A percentile compares a stretch with the other conserved stretches of the same genome.
These are phyloP conservation scores for Syngnathus acus DNA, from an alignment of 2,797 vertebrate species.

Conservation along the genomic window DNA sequence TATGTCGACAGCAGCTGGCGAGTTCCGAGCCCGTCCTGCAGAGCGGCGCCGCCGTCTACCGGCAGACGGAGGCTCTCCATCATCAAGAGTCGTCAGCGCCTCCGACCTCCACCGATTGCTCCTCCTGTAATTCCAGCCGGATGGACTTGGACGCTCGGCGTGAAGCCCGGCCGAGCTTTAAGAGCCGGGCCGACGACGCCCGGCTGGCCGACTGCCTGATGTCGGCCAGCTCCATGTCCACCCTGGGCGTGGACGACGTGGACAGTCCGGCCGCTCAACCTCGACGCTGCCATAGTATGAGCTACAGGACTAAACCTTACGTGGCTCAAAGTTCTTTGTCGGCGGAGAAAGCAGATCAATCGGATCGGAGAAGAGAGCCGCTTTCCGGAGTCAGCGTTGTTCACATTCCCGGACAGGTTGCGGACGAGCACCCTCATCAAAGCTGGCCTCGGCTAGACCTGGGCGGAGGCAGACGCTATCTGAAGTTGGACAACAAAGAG, in stretches of 20 bases:
- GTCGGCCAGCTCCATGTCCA: slow-evolving; percentile 60
- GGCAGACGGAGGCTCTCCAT: slow-evolving; percentile 64
- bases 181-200: slow-evolving; percentile 9
- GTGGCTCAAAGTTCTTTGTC: neutral
- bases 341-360: slow-evolving; percentile 13
- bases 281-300: slow-evolving; percentile 47
- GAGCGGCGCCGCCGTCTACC: slow-evolving; percentile 35
- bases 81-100: slow-evolving; percentile 58
- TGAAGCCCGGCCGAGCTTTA: slow-evolving; percentile 26
- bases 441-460: slow-evolving; percentile 90
- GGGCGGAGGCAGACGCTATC: slow-evolving; percentile 66
- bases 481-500: slow-evolving; percentile 79
- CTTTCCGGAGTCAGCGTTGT: slow-evolving; percentile 58
- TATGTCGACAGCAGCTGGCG: slow-evolving; percentile 66
- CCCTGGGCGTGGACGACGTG: slow-evolving; percentile 41
- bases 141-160: slow-evolving; percentile 22
- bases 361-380: slow-evolving; percentile 20
- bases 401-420: slow-evolving; percentile 50
- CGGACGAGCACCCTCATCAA: slow-evolving; percentile 68
- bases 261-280: slow-evolving; percentile 33
- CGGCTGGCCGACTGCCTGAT: slow-evolving; percentile 69
- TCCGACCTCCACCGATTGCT: slow-evolving; percentile 52
- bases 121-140: slow-evolving; percentile 58
- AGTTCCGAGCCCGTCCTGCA: slow-evolving; percentile 62
- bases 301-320: slow-evolving; percentile 60